Evolutionary conservation across 2,797 vertebrate species (phyloP).

Genomic region (Sebastes itinus): DNA sequence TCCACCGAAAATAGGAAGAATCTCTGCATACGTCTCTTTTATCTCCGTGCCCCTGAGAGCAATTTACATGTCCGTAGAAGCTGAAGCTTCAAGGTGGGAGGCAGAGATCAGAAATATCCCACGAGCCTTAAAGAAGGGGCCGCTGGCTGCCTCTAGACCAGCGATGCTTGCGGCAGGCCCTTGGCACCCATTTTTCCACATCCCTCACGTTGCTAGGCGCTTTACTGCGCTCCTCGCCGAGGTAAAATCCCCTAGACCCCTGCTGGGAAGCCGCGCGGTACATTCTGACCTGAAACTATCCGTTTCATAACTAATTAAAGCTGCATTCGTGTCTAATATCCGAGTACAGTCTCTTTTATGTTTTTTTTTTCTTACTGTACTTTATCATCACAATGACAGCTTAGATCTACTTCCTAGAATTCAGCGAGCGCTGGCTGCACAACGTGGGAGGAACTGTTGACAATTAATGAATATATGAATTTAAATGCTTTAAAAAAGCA

Average conservation of each 20-base stretch:
- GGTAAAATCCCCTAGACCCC: slow-evolving; percentile 17
- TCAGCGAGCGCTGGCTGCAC: not conserved
- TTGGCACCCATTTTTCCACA: slow-evolving; percentile 7
- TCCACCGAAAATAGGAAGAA: slow-evolving; percentile 23
- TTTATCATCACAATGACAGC: slow-evolving; percentile 46
- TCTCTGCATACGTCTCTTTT: slow-evolving; percentile 52
- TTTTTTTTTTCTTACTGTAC: slow-evolving; percentile 5
- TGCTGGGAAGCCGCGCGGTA: slow-evolving; percentile 1
- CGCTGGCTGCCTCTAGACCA: slow-evolving; percentile 22
- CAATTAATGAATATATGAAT: slow-evolving; percentile 32
- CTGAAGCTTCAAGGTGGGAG: slow-evolving; percentile 38
- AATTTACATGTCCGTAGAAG: slow-evolving; percentile 65
- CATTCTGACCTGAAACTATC: slow-evolving; percentile 47
- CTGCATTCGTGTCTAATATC: slow-evolving; percentile 39
- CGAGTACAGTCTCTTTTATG: slow-evolving; percentile 11
- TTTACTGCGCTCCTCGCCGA: not conserved
- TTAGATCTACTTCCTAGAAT: slow-evolving; percentile 20
- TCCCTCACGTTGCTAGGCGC: slow-evolving; percentile 4
- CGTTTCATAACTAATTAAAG: slow-evolving; percentile 53
- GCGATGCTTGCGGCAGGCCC: slow-evolving; percentile 20
- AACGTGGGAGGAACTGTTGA: slow-evolving; percentile 11
- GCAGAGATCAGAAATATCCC: slow-evolving; percentile 42
- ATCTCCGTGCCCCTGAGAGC: slow-evolving; percentile 58
- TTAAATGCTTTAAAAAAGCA: slow-evolving; percentile 37
- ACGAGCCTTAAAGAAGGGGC: not conserved